These are phyloP conservation scores for Pseudococcus jackbeardsleyi DNA, from an alignment of 2,888 invertebrate species.

Conservation along the genomic window DNA sequence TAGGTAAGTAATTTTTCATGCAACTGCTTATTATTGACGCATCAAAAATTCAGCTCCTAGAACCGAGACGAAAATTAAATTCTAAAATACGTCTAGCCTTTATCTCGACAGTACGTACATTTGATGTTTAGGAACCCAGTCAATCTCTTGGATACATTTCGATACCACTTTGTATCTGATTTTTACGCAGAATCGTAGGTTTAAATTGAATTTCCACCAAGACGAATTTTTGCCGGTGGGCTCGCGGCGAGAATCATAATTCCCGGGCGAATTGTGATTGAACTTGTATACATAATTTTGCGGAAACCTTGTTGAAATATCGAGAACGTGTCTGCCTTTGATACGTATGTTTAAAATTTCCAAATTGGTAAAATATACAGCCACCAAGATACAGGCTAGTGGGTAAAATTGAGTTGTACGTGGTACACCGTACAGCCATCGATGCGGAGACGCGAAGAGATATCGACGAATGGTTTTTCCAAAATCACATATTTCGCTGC, in stretches of 20 bases:
- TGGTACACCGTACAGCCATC: not conserved
- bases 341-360: slow-evolving; percentile 27
- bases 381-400: slow-evolving; percentile 20
- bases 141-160: not conserved
- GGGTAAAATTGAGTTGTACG: slow-evolving; percentile 26
- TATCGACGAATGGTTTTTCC: slow-evolving; percentile 29
- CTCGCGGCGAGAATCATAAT: slow-evolving; percentile 43
- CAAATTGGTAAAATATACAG: slow-evolving; percentile 38
- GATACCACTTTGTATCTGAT: not conserved
- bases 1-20: too few relatives aligned
- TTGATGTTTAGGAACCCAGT: not conserved
- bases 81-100: not conserved
- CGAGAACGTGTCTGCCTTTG: slow-evolving; percentile 27
- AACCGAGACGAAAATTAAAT: not conserved
- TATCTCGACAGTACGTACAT: not conserved
- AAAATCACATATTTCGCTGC: slow-evolving; percentile 50
- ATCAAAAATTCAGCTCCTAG: not conserved
- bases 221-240: not conserved
- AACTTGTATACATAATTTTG: slow-evolving; percentile 42
- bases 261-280: slow-evolving; percentile 17
- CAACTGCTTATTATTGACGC: too few relatives aligned
- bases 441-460: not conserved
- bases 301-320: slow-evolving; percentile 13
- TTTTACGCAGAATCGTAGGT: not conserved
- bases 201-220: slow-evolving; percentile 14